phyloP scores from a whole-genome alignment of 2,888 invertebrate species.

The Electrophaes corylata region DNA sequence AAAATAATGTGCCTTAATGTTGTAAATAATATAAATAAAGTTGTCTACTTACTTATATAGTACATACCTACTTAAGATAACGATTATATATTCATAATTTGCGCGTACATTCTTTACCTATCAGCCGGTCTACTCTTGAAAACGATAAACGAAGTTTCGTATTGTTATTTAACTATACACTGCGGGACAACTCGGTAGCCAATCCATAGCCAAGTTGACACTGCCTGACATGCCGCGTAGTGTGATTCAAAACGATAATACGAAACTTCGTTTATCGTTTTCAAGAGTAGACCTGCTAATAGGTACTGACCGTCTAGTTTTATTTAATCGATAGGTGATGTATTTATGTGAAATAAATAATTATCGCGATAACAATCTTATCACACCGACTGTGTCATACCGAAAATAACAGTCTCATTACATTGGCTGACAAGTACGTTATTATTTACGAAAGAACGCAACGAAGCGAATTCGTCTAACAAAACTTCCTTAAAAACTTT shows the following conservation, averaged over 20 bases:
- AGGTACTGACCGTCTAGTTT: constrained; percentile 7
- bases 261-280: no score
- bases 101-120: not conserved
- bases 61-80: not conserved
- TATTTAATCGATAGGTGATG: constrained; percentile 24
- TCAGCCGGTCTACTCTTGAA: no score
- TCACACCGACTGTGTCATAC: constrained; percentile 43
- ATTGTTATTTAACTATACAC: no score
- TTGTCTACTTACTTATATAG: not conserved
- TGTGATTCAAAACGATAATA: no score
- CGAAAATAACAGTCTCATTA: constrained; percentile 45
- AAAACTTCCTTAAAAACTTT: not conserved
- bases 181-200: no score
- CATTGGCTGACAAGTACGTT: constrained; percentile 27
- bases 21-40: no score
- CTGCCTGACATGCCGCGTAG: no score
- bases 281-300: no score
- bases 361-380: constrained; percentile 54
- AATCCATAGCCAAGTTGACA: no score
- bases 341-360: constrained; percentile 51
- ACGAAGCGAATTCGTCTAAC: no score
- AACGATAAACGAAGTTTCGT: no score
- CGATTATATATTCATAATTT: not conserved
- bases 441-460: constrained; percentile 3
- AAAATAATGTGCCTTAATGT: no score